Percentiles rank a stretch among this genome's conserved stretches.
Evolutionary conservation across 2,113 vertebrate species (phyloP).

Genomic region (Fregata magnificens): DNA sequence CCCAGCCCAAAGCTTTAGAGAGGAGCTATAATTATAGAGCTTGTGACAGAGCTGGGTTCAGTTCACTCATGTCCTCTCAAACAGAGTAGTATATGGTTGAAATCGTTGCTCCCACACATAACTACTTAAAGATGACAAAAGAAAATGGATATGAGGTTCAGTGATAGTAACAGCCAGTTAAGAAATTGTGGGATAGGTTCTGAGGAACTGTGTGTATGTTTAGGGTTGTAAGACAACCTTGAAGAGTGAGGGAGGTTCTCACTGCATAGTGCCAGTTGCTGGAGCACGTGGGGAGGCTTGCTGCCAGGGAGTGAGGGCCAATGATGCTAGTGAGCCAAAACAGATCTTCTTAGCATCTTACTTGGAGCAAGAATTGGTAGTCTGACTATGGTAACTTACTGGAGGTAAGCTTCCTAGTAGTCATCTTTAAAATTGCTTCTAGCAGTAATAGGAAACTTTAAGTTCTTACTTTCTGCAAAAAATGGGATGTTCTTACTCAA

Average conservation of each 20-base stretch:
- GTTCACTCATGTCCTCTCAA: neutral
- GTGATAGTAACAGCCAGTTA: neutral
- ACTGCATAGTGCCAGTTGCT: neutral
- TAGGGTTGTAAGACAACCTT: neutral
- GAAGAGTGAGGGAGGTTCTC: neutral
- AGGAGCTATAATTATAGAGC: rapidly evolving
- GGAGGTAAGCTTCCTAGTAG: neutral
- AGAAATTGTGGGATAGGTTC: neutral
- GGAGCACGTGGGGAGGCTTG: rapidly evolving
- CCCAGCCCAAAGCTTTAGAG: neutral
- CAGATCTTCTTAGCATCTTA: neutral
- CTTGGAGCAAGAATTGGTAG: neutral
- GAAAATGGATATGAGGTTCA: neutral
- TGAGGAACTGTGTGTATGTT: rapidly evolving
- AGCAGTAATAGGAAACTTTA: neutral
- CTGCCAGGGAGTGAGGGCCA: neutral
- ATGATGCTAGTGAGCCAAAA: neutral
- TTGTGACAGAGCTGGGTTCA: neutral
- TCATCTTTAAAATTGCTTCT: neutral
- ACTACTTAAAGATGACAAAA: neutral
- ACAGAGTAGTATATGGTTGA: neutral
- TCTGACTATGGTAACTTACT: no score
- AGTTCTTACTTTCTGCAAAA: neutral
- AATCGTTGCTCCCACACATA: rapidly evolving
- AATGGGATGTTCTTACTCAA: neutral